These are phyloP conservation scores for Rhinichthys klamathensis DNA, from an alignment of 2,113 vertebrate species.

Conservation along the genomic window DNA sequence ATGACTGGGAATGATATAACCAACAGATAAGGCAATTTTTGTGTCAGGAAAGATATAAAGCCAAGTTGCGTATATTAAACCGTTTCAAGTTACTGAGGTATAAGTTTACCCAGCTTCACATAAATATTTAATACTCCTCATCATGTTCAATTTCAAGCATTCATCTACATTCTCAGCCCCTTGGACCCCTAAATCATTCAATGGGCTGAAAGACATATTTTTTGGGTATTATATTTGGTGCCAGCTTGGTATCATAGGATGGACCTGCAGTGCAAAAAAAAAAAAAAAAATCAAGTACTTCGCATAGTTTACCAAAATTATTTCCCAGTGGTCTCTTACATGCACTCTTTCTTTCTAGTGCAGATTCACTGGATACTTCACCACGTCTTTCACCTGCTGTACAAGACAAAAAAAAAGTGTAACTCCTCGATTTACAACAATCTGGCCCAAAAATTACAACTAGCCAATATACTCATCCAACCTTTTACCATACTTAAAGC, in stretches of 20 bases:
- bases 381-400: constrained; percentile 2
- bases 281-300: constrained; percentile 55
- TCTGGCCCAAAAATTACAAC: constrained; percentile 11
- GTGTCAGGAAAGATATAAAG: not conserved
- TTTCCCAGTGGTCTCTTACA: constrained; percentile 48
- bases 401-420: not conserved
- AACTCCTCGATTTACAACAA: constrained; percentile 17
- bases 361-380: constrained; percentile 17
- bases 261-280: constrained; percentile 23
- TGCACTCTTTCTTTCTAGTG: constrained; percentile 47
- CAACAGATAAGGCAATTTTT: not conserved
- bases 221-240: not conserved
- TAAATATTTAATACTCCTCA: not conserved
- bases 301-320: constrained; percentile 35
- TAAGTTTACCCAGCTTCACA: not conserved
- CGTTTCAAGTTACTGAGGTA: constrained; percentile 26
- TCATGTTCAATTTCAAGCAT: not conserved
- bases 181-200: not conserved
- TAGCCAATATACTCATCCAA: constrained; percentile 16
- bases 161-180: not conserved
- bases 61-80: not conserved
- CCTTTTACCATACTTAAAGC: not conserved
- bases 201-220: not conserved
- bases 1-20: not conserved
- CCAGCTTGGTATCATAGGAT: not conserved